These are phyloP conservation scores for Marcusenius ussheri DNA, from an alignment of 2,113 vertebrate genomes.

Conservation along the genomic window DNA sequence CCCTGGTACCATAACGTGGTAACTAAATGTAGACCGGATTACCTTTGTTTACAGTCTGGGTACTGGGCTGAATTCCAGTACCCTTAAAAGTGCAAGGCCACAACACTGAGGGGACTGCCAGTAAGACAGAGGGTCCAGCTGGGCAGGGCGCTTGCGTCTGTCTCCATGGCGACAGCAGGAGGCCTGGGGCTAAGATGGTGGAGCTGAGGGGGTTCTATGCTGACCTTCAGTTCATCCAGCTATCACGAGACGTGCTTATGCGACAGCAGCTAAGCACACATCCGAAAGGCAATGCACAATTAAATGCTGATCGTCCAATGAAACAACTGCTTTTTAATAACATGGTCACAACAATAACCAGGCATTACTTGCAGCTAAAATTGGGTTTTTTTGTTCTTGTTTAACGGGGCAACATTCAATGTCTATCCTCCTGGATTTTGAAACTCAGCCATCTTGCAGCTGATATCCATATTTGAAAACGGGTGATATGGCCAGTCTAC, in stretches of 20 bases:
- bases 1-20: constrained; percentile 1
- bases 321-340: neutral
- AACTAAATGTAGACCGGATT: constrained; percentile 16
- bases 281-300: neutral
- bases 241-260: neutral
- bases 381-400: constrained; percentile 27
- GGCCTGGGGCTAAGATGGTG: neutral
- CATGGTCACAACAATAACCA: neutral
- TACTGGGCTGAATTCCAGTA: constrained; percentile 11
- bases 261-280: neutral
- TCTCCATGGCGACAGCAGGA: neutral
- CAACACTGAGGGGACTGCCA: constrained; percentile 11
- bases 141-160: neutral
- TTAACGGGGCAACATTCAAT: constrained; percentile 40
- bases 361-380: neutral
- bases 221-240: constrained; percentile 3
- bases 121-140: neutral
- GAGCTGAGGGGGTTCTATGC: neutral
- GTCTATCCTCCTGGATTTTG: constrained; percentile 27
- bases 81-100: constrained; percentile 16
- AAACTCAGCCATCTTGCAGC: neutral
- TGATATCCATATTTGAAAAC: neutral
- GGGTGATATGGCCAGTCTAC: neutral
- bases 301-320: neutral
- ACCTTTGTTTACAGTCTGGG: constrained; percentile 6